Base-by-base conservation (phyloP, 2,888 invertebrate genomes). In the Cephus pygmeus region DNA sequence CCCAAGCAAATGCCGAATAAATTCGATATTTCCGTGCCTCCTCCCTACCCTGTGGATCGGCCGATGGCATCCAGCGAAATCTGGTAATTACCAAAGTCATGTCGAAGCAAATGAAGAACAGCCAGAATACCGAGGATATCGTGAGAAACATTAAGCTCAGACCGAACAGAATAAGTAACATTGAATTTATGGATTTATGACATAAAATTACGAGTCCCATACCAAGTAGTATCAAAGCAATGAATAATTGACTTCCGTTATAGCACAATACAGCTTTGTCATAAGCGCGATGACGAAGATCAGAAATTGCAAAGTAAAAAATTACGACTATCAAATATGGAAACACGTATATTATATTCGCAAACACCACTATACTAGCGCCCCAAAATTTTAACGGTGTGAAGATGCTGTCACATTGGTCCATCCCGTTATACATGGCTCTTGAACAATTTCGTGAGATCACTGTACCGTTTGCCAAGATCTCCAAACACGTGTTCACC, bases 21-120 rank as follows among this genome's bases (percentile, higher is more conserved):
- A 83, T 79, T 4, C 81, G 75, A 79, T 86, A 88, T 79, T 90
- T 90, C 76, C 84, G 82, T 56, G 77, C 81, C 71, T 88, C 86
- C 75, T 85, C 84, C 33, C 79, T 79, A n/a, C 81, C 83, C 40
- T 83, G 85, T 3, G 79, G 35, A 34, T 79, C 79, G 75, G 73
- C 76, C 9, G 85, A 78, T 4, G 87, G 87, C 3, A 83, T 82
- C 88, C 87, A 88, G 23, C 85, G 85, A 74, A 90, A 87, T 77
- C 87, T 83, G 15, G 90, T 90, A 76, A 90, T 90, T 11, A 85
- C 86, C 15, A 88, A 79, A 4, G 89, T 87, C 80, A 89, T 86
- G 78, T 90, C 90, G 74, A 89, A 84, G 78, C 89, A 88, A 69
- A 89, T 87, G n/a, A 87, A 83, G n/a, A 88, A 83, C 34, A 89